These are phyloP conservation scores for Pollachius pollachius DNA, from an alignment of 2,113 vertebrate genomes.

Conservation along the genomic window DNA sequence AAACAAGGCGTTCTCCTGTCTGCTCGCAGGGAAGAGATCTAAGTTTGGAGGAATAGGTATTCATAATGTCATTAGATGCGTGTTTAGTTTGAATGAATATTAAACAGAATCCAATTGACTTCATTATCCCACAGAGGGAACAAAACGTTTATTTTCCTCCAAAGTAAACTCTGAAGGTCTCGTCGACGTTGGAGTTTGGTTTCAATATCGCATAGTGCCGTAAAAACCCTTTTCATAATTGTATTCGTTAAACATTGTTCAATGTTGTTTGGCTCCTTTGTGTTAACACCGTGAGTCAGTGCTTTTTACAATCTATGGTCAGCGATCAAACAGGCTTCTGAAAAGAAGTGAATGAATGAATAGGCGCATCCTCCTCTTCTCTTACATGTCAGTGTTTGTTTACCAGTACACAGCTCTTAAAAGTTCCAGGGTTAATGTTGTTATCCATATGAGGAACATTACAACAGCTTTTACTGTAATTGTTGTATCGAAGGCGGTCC, in stretches of 20 bases:
- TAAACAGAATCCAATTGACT: conserved; percentile 54
- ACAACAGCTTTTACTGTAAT: conserved; percentile 75
- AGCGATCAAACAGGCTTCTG: too few species aligned
- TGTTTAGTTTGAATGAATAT: conserved; percentile 58
- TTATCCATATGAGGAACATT: conserved; percentile 61
- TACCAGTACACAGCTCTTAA: too few species aligned
- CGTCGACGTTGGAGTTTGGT: conserved; percentile 53
- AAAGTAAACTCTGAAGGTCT: conserved; percentile 15
- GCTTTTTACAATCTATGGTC: too few species aligned
- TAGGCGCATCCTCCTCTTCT: too few species aligned
- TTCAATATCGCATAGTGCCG: conserved; percentile 28
- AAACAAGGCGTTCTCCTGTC: conserved; percentile 47
- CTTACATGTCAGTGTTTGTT: too few species aligned
- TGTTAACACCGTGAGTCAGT: too few species aligned
- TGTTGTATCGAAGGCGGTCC: conserved; percentile 70
- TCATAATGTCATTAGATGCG: conserved; percentile 48
- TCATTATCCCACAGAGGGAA: conserved; percentile 44
- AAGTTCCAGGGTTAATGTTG: too few species aligned
- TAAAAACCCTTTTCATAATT: conserved; percentile 1
- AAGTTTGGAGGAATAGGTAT: conserved; percentile 50
- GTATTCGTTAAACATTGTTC: too few species aligned
- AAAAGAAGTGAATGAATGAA: too few species aligned
- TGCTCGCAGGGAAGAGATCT: conserved; percentile 40
- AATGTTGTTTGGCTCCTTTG: too few species aligned
- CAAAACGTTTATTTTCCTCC: conserved; percentile 25